phyloP scores from a whole-genome alignment of 2,888 invertebrate species.

The Ophion ventricosus region DNA sequence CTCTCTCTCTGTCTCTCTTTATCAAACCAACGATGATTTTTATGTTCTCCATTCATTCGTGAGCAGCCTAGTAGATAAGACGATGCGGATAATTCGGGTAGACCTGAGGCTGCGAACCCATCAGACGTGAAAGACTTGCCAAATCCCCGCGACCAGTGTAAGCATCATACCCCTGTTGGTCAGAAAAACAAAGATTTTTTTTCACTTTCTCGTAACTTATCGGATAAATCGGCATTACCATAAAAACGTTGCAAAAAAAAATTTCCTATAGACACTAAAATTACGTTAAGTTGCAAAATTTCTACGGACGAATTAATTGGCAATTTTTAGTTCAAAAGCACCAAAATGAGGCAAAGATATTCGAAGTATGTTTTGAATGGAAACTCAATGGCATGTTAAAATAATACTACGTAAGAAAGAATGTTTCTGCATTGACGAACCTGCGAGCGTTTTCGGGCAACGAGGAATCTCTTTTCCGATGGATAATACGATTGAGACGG shows the following conservation, averaged over 20 bases:
- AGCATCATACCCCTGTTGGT: conserved; percentile 76
- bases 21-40: conserved; percentile 26
- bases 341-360: too few species aligned
- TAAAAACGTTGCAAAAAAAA: background rate
- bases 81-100: conserved; percentile 77
- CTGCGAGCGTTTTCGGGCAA: conserved; percentile 79
- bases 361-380: too few species aligned
- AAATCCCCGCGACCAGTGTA: conserved; percentile 74
- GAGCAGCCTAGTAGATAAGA: conserved; percentile 73
- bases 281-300: too few species aligned
- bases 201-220: background rate
- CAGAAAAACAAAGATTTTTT: background rate
- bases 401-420: too few species aligned
- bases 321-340: too few species aligned
- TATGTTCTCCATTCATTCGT: conserved; percentile 11
- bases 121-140: conserved; percentile 72
- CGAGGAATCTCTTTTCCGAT: conserved; percentile 80
- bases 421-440: conserved; percentile 68
- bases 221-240: background rate
- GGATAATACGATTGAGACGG: conserved; percentile 74
- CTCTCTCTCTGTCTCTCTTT: background rate
- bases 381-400: too few species aligned
- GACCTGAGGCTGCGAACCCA: conserved; percentile 75
- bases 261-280: too few species aligned
- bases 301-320: too few species aligned